These are phyloP conservation scores for Guaruba guarouba DNA, from an alignment of 2,113 vertebrate species.

Conservation along the genomic window DNA sequence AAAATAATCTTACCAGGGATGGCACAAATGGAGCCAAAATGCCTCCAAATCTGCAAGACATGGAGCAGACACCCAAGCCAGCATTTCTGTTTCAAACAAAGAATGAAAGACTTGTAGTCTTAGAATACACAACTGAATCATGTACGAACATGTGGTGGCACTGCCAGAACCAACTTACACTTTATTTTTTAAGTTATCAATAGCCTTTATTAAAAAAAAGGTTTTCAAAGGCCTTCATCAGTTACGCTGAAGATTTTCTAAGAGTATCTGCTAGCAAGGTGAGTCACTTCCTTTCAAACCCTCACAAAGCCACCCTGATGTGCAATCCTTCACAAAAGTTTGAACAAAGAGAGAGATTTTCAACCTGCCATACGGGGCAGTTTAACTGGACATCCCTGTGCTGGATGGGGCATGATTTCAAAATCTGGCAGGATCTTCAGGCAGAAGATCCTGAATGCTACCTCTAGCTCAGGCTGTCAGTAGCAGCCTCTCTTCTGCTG, in stretches of 20 bases:
- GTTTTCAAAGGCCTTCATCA: background rate
- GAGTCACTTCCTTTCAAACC: background rate
- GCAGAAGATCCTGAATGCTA: background rate
- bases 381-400: background rate
- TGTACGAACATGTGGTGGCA: background rate
- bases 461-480: background rate
- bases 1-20: conserved; percentile 76
- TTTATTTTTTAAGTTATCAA: background rate
- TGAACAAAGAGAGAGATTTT: background rate
- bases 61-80: conserved; percentile 86
- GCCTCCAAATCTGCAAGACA: conserved; percentile 87
- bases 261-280: background rate
- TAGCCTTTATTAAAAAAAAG: background rate
- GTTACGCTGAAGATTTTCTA: background rate
- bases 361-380: background rate
- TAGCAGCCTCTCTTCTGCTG: background rate
- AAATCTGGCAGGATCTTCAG: background rate
- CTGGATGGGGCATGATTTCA: background rate
- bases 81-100: conserved; percentile 79
- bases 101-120: background rate
- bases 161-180: background rate
- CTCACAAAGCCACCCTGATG: background rate
- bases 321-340: background rate
- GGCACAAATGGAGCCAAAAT: conserved; percentile 87
- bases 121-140: background rate